A percentile compares a stretch with the other conserved stretches of the same genome.
These are phyloP conservation scores for Drosophila aldrichi DNA, from an alignment of 2,888 invertebrate species.

Conservation along the genomic window DNA sequence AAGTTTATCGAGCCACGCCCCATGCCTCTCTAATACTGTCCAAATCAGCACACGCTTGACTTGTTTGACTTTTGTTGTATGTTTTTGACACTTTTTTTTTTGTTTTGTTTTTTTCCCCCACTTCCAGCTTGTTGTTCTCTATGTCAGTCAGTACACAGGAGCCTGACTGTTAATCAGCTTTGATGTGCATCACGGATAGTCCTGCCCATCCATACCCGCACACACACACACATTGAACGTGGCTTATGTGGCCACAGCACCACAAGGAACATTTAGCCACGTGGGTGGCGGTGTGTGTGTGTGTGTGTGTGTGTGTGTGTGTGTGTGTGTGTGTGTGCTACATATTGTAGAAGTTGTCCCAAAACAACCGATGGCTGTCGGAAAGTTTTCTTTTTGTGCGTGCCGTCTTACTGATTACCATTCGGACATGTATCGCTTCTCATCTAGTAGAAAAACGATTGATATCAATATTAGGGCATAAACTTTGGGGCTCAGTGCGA, in stretches of 20 bases:
- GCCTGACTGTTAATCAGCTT: constrained; percentile 67
- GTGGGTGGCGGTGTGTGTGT: background rate
- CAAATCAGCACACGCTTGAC: constrained; percentile 70
- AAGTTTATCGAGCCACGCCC: constrained; percentile 42
- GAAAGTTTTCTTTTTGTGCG: constrained; percentile 53
- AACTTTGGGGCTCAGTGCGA: constrained; percentile 51
- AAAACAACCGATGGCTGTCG: constrained; percentile 15
- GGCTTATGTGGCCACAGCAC: constrained; percentile 35
- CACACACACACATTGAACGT: constrained; percentile 1
- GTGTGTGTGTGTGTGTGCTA: background rate
- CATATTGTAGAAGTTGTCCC: constrained; percentile 8
- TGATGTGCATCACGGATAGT: constrained; percentile 61
- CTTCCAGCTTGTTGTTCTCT: constrained; percentile 31
- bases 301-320: background rate
- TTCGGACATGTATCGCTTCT: constrained; percentile 48
- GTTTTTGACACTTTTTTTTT: constrained; percentile 66
- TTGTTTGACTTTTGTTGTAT: constrained; percentile 64
- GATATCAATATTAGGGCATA: constrained; percentile 73
- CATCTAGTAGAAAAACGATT: constrained; percentile 71
- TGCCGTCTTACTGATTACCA: constrained; percentile 58
- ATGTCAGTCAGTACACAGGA: constrained; percentile 22
- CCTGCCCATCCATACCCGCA: constrained; percentile 3
- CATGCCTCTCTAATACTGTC: constrained; percentile 41
- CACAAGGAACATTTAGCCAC: constrained; percentile 1
- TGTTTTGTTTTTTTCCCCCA: background rate